Percentiles rank a stretch among this genome's conserved stretches.
These are phyloP conservation scores for Dendropsophus ebraccatus DNA, from an alignment of 2,113 vertebrate species.

Conservation along the genomic window DNA sequence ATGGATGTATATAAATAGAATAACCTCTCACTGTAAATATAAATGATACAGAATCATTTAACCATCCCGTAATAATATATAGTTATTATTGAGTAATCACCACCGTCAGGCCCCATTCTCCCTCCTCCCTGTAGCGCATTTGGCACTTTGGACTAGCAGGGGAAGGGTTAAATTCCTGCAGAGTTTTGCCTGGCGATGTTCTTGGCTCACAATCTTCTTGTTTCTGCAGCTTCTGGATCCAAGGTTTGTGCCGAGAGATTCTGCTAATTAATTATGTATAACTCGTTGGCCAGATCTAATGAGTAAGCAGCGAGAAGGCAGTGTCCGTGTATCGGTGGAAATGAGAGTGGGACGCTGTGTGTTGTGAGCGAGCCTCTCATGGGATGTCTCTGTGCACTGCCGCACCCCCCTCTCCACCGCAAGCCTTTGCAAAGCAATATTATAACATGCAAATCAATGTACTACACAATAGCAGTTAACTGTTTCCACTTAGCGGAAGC, in stretches of 20 bases:
- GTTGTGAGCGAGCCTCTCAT: conserved; percentile 41
- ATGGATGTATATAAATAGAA: background rate
- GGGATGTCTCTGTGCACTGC: conserved; percentile 34
- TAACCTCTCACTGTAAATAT: background rate
- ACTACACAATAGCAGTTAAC: conserved; percentile 31
- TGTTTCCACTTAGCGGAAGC: conserved; percentile 3
- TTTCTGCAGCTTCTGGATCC: conserved; percentile 57
- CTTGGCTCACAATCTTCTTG: conserved; percentile 50
- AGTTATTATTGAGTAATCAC: background rate
- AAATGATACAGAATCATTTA: background rate
- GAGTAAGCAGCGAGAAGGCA: conserved; percentile 57
- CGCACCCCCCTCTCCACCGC: background rate
- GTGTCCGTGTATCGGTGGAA: conserved; percentile 46
- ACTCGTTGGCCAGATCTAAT: conserved; percentile 58
- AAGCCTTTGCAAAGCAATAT: conserved; percentile 42
- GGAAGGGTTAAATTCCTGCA: conserved; percentile 53
- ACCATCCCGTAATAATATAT: background rate
- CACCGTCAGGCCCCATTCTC: background rate
- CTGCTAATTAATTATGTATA: conserved; percentile 58
- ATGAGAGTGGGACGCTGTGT: conserved; percentile 39
- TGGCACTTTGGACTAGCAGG: background rate
- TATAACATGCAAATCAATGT: conserved; percentile 51
- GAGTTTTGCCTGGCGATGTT: conserved; percentile 51
- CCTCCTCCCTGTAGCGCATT: background rate
- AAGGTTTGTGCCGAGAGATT: conserved; percentile 60